Evolutionary conservation across 2,888 invertebrate species (phyloP), one percentile per base, ranked within the genome.

Genomic region (Miltochrista miniata): DNA sequence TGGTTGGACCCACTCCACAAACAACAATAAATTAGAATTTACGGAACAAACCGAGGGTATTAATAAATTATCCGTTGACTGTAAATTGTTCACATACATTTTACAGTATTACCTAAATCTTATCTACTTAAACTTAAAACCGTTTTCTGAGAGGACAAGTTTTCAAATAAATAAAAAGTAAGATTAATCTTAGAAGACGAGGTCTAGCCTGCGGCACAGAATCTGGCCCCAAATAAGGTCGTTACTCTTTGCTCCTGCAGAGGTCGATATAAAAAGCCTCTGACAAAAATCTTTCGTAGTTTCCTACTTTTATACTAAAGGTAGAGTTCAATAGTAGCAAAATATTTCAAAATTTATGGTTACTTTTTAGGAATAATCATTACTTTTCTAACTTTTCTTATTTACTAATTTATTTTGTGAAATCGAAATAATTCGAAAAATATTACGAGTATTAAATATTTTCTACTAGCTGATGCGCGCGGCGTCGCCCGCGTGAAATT

Each of bases 301-400:
- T 74, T 72, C 68, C 62, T 64, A 67, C 63, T 65, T 74, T 67
- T 68, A 72, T 79, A 74, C 73, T 69, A 69, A 76, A 61, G 72
- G 72, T 67, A 58, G 53, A 55, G 53, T 52, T 47, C n/a, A 45
- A 62, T 59, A 61, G 59, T 61, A 50, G 38, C 48, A 43, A 56
- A 52, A 60, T 68, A 71, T 58, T 64, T 68, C 66, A 58, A 68
- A 64, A 70, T 68, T 5, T 2, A 24, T 24, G 18, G 18, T 24
- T 24, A 24, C 2, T 2, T 24, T 24, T 24, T 24, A 24, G 5
- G n/a, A 24, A 24, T 5, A 24, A 24, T 4, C 5, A 24, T 24
- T 24, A 24, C 18, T n/a, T n/a, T n/a, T n/a, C n/a, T 5, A 24
- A 24, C 18, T 24, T 24, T 5, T 24, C 18, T 24, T 24, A 24